phyloP scores from a whole-genome alignment of 1,140 invertebrate species.

The Diuraphis noxia region DNA sequence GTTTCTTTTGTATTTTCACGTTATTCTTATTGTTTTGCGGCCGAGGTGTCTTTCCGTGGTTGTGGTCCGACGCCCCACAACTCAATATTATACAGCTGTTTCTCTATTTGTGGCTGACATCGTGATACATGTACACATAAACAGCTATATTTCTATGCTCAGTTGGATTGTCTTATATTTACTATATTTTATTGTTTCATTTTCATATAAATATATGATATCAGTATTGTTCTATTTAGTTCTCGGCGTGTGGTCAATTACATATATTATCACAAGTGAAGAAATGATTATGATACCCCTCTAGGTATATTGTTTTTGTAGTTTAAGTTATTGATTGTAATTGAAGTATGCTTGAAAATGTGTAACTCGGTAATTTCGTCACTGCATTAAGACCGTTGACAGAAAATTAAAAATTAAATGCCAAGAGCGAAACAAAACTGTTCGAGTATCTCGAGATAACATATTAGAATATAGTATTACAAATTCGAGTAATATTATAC shows the following conservation, averaged over 20 bases:
- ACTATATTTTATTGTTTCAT: not conserved
- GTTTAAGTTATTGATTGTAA: not conserved
- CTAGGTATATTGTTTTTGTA: not conserved
- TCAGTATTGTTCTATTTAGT: not conserved
- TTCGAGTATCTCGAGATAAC: not conserved
- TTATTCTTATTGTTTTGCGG: not conserved
- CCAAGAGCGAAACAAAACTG: not conserved
- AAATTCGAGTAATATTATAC: not conserved
- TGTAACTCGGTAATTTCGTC: not conserved
- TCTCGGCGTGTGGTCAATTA: not conserved
- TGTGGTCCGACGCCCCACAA: not conserved
- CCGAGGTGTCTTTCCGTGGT: not conserved
- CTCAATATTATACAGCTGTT: not conserved
- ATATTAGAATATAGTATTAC: slow-evolving; percentile 1
- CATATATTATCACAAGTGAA: not conserved
- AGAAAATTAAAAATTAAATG: not conserved
- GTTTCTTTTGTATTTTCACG: not conserved
- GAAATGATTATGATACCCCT: not conserved
- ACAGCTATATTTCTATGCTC: not conserved
- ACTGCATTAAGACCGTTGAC: not conserved
- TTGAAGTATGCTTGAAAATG: not conserved
- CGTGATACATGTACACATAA: not conserved
- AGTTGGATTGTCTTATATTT: no score
- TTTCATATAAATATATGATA: not conserved
- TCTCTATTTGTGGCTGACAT: not conserved